phyloP scores from a whole-genome alignment of 2,888 invertebrate species.

The Apantesis nais region DNA sequence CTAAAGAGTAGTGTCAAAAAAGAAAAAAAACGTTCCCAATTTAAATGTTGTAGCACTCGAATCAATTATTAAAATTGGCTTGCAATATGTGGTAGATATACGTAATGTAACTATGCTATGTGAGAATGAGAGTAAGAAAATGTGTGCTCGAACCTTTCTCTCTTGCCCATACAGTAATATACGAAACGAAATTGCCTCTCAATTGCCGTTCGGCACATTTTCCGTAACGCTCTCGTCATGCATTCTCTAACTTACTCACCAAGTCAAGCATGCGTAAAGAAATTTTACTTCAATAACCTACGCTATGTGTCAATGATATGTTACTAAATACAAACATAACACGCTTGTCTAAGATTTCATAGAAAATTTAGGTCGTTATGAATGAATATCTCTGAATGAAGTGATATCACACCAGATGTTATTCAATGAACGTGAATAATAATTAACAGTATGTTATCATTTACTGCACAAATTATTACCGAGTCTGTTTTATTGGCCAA shows the following conservation, averaged over 20 bases:
- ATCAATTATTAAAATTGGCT: background rate
- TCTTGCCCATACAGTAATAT: no score
- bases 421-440: constrained; percentile 77
- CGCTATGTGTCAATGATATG: background rate
- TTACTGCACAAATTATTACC: constrained; percentile 67
- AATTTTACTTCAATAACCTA: no score
- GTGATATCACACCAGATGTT: constrained; percentile 54
- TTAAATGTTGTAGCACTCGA: background rate
- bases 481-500: constrained; percentile 70
- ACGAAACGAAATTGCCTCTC: no score
- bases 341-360: constrained; percentile 8
- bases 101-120: no score
- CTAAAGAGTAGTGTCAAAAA: background rate
- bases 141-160: no score
- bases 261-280: no score
- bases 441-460: constrained; percentile 68
- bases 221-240: no score
- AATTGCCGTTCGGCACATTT: no score
- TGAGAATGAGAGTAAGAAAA: no score
- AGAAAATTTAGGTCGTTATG: constrained; percentile 47
- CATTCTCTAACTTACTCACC: no score
- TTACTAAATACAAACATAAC: background rate
- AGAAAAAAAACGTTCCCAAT: background rate
- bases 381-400: constrained; percentile 56
- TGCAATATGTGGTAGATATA: no score